These are phyloP conservation scores for Malurus melanocephalus DNA, from an alignment of 2,113 vertebrate species.

Conservation along the genomic window DNA sequence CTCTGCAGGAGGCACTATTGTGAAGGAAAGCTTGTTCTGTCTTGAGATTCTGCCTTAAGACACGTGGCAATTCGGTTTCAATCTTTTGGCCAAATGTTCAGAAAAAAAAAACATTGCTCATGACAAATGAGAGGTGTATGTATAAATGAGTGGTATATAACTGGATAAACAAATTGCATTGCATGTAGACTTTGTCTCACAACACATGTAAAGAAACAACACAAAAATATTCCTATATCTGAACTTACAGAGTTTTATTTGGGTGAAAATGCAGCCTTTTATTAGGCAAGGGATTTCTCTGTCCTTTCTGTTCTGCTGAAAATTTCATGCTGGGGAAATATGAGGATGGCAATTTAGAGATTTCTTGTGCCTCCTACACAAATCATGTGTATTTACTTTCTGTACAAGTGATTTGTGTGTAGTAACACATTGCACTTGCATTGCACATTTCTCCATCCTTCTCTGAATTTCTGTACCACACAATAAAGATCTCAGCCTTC, in stretches of 20 bases:
- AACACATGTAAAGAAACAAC: background rate
- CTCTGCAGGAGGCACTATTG: background rate
- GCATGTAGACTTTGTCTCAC: background rate
- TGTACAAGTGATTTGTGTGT: background rate
- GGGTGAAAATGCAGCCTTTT: background rate
- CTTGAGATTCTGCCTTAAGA: background rate
- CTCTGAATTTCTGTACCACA: background rate
- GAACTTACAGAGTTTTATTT: background rate
- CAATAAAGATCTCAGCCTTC: background rate
- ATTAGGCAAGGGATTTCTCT: background rate
- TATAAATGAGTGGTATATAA: background rate
- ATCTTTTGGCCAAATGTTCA: background rate
- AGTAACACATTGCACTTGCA: background rate
- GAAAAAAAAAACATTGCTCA: background rate
- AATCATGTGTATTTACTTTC: background rate
- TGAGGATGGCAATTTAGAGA: background rate
- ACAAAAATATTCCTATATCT: background rate
- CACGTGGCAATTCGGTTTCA: background rate
- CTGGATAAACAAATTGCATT: background rate
- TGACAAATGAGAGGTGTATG: background rate
- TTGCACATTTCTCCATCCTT: background rate
- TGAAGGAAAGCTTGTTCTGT: background rate
- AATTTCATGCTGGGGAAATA: background rate
- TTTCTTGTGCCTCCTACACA: background rate
- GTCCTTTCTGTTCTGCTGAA: background rate